Percentiles rank a stretch among this genome's conserved stretches.
These are phyloP conservation scores for Nezara viridula DNA, from an alignment of 2,888 invertebrate species.

Conservation along the genomic window DNA sequence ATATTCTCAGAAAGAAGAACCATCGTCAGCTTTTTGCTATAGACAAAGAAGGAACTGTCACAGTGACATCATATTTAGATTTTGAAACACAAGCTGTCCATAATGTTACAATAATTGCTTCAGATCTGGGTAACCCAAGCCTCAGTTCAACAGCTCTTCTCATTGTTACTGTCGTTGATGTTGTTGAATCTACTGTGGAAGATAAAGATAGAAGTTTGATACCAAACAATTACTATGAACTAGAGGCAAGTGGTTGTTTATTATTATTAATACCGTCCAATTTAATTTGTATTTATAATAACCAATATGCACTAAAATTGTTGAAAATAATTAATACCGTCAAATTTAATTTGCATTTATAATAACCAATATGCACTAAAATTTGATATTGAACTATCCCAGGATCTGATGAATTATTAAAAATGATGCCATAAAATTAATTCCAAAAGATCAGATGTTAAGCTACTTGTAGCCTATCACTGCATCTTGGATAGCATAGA, in stretches of 20 bases:
- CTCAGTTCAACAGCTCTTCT: conserved; percentile 83
- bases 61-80: conserved; percentile 80
- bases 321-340: too few species aligned
- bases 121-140: conserved; percentile 88
- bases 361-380: neutral
- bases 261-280: neutral
- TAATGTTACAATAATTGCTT: conserved; percentile 85
- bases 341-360: too few species aligned
- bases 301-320: too few species aligned
- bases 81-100: conserved; percentile 78
- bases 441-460: neutral
- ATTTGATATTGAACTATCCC: neutral
- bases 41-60: conserved; percentile 87
- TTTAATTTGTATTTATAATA: neutral
- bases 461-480: neutral
- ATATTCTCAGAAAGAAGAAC: conserved; percentile 78
- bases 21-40: conserved; percentile 78
- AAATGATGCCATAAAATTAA: neutral
- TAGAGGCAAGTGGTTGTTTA: conserved; percentile 71
- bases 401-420: too few species aligned
- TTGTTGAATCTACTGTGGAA: conserved; percentile 73
- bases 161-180: conserved; percentile 77
- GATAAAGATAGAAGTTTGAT: conserved; percentile 63
- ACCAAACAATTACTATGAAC: conserved; percentile 80
- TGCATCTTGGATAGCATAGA: neutral